Evolutionary conservation across 2,888 invertebrate genomes (phyloP).

Genomic region (Enchytraeus crypticus): DNA sequence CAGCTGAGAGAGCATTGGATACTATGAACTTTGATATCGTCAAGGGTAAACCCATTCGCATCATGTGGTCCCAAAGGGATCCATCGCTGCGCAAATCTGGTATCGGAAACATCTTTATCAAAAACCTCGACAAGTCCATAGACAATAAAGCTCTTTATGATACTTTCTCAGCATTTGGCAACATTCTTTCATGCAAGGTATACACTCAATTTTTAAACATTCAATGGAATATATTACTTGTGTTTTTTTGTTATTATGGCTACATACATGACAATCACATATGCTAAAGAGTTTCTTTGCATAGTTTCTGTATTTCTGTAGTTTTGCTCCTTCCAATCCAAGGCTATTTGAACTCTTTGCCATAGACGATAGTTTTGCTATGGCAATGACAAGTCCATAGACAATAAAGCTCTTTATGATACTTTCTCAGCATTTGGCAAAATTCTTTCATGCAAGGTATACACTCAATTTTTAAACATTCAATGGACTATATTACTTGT

Average conservation of each 20-base stretch:
- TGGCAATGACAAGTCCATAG: slow-evolving; percentile 91
- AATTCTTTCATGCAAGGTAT: slow-evolving; percentile 90
- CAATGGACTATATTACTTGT: too few relatives aligned
- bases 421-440: slow-evolving; percentile 98
- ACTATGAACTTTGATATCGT: slow-evolving; percentile 99
- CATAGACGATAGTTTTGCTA: too few relatives aligned
- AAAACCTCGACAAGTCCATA: slow-evolving; percentile 90
- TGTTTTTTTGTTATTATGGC: too few relatives aligned
- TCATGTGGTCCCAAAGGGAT: slow-evolving; percentile 99
- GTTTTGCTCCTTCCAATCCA: too few relatives aligned
- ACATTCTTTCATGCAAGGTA: slow-evolving; percentile 93
- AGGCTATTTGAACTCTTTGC: too few relatives aligned
- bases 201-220: not conserved
- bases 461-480: too few relatives aligned
- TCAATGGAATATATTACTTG: too few relatives aligned
- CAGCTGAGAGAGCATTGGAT: slow-evolving; percentile 96
- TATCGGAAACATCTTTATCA: slow-evolving; percentile 98
- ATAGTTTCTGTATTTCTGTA: too few relatives aligned
- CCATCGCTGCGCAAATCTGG: slow-evolving; percentile 95
- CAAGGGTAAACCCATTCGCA: slow-evolving; percentile 92
- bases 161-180: slow-evolving; percentile 97
- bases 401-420: slow-evolving; percentile 98
- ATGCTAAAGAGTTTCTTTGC: too few relatives aligned
- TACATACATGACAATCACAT: too few relatives aligned
- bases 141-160: slow-evolving; percentile 99